Base-by-base conservation (phyloP, 2,888 invertebrate genomes). In the Chymomyza amoena region DNA sequence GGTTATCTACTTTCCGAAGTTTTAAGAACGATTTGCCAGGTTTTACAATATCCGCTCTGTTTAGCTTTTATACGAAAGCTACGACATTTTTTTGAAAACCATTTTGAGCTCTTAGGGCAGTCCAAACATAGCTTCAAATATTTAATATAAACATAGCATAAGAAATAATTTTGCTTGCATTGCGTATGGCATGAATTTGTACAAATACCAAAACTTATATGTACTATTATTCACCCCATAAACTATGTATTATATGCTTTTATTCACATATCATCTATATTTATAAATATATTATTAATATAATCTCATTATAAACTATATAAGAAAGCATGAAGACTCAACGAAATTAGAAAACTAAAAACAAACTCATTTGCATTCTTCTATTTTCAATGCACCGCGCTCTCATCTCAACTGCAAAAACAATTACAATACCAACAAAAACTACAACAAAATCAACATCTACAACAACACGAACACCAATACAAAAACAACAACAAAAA, bases 301-400 rank as follows among this genome's bases (percentile, higher is more conserved):
- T 54, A 54, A 18, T 15, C 0, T 54, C 20, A 16, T 54, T 18
- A 18, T 7, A 2, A 54, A 18, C 54, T 54, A 54, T 54, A 54
- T 54, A 54, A 59, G 52, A 67, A 52, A 78, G 84, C 84, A 84
- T 84, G 84, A 70, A 65, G 32, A 78, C 45, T 64, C 65, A 39
- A 78, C 73, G 16, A 87, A 81, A 88, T 84, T 87, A 61, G 45
- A 67, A 54, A 67, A 85, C 85, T 85, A 85, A 86, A 88, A 78
- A 62, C 66, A 60, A 81, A 86, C 83, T 86, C 87, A 86, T 88
- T 86, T 86, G 85, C 87, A 81, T 83, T 87, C 80, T 87, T 88
- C 87, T 87, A 87, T 69, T 88, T 86, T 83, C 89, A 83, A 88
- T 84, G 84, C 84, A 84, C 84, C 50, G 84, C 84, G 86, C 88